phyloP scores from a whole-genome alignment of 2,888 invertebrate species.

The Lasioglossum pauxillum region DNA sequence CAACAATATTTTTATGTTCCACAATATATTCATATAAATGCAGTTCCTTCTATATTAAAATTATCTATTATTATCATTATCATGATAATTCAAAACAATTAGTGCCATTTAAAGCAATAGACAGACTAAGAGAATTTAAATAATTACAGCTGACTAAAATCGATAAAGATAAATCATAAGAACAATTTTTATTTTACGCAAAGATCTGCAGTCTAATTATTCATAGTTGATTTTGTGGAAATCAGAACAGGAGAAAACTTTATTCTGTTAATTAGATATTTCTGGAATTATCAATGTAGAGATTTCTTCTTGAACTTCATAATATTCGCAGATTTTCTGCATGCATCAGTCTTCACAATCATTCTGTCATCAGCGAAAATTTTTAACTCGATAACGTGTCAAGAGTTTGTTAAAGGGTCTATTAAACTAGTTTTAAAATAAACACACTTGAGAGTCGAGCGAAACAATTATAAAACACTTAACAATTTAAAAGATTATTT shows the following conservation, averaged over 20 bases:
- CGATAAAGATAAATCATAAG: too few species aligned
- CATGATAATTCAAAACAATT: too few species aligned
- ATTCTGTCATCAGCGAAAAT: background rate
- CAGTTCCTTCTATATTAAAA: too few species aligned
- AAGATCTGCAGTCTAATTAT: background rate
- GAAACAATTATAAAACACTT: background rate
- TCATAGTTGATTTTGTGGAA: too few species aligned
- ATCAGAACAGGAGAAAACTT: too few species aligned
- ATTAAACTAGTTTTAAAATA: background rate
- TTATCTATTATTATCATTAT: too few species aligned
- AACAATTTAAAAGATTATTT: background rate
- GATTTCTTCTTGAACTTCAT: background rate
- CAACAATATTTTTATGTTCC: background rate
- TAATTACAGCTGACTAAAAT: too few species aligned
- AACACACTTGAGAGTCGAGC: background rate
- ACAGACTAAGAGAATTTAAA: too few species aligned
- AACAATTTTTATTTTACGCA: background rate
- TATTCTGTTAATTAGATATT: too few species aligned
- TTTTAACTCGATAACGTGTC: background rate
- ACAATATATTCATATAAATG: too few species aligned
- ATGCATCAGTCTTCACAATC: background rate
- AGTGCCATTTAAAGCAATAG: too few species aligned
- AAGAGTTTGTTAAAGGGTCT: slow-evolving; percentile 1
- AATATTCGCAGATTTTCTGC: background rate
- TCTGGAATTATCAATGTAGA: background rate